These are phyloP conservation scores for Aptenodytes patagonicus DNA, from an alignment of 2,113 vertebrate species.

Conservation along the genomic window DNA sequence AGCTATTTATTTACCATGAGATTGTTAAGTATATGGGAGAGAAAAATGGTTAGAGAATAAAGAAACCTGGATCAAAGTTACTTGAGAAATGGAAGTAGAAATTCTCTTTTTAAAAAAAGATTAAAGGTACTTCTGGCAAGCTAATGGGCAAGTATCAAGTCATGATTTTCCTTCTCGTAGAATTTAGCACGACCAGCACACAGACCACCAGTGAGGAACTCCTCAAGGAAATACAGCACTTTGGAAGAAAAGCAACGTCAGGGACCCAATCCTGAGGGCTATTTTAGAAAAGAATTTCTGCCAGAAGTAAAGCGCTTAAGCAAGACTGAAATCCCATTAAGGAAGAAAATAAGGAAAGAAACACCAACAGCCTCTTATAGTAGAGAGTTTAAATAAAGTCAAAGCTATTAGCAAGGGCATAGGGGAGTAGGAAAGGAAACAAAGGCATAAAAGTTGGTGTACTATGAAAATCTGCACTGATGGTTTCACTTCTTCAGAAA, in stretches of 20 bases:
- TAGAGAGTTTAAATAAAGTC: not conserved
- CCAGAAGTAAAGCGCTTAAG: not conserved
- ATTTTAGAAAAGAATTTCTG: not conserved
- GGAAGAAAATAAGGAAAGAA: not conserved
- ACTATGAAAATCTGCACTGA: not conserved
- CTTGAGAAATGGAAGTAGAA: not conserved
- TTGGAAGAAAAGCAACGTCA: not conserved
- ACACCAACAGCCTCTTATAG: not conserved
- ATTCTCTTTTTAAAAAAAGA: not conserved
- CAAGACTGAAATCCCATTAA: not conserved
- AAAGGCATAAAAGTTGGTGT: not conserved
- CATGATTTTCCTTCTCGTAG: not conserved
- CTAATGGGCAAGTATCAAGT: not conserved
- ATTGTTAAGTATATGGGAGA: not conserved
- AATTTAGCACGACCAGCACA: not conserved
- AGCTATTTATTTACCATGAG: not conserved
- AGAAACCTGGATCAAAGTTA: not conserved
- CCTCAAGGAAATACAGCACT: not conserved
- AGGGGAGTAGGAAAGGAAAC: not conserved
- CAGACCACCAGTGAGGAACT: not conserved
- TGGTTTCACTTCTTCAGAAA: not conserved
- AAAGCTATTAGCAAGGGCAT: not conserved
- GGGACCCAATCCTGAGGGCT: not conserved
- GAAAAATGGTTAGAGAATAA: not conserved
- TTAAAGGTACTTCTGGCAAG: not conserved